A percentile compares a stretch with the other conserved stretches of the same genome.
Conservation (phyloP, 1,140 invertebrate genomes). For the Drepana arcuata region DNA sequence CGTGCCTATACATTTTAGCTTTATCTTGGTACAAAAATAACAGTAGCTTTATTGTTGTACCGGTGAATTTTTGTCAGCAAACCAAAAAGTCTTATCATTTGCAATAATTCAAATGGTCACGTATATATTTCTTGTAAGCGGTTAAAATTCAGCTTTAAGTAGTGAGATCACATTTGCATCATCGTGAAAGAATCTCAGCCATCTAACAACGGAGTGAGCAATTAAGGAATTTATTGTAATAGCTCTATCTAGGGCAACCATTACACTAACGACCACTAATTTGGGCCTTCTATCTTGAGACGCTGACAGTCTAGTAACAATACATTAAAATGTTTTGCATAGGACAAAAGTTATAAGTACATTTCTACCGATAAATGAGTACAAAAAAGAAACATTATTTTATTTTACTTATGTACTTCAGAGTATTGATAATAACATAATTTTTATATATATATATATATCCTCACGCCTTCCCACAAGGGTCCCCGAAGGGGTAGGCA, state of each 20-base stretch:
- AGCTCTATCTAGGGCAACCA: slow-evolving; percentile 47
- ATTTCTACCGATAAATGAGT: too few species aligned
- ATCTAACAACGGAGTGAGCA: slow-evolving; percentile 31
- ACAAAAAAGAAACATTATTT: too few species aligned
- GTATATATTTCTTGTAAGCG: neutral
- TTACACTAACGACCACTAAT: slow-evolving; percentile 59
- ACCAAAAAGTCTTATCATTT: neutral
- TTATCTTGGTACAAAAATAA: too few species aligned
- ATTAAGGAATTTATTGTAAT: slow-evolving; percentile 66
- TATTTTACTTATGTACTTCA: too few species aligned
- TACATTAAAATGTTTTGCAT: too few species aligned
- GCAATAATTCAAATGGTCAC: neutral
- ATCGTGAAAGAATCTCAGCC: slow-evolving; percentile 51
- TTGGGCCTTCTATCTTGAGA: slow-evolving; percentile 12
- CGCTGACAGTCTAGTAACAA: too few species aligned
- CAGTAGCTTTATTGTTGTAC: neutral
- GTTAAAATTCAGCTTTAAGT: slow-evolving; percentile 19
- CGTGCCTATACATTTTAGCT: too few species aligned
- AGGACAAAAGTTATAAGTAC: too few species aligned
- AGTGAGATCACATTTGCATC: slow-evolving; percentile 55
- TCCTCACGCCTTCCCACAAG: too few species aligned
- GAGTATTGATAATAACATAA: too few species aligned
- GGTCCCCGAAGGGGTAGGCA: too few species aligned
- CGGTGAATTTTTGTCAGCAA: neutral
- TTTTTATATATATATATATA: too few species aligned